Conservation (phyloP, 2,888 invertebrate genomes). For the Rhodophaea formosa region DNA sequence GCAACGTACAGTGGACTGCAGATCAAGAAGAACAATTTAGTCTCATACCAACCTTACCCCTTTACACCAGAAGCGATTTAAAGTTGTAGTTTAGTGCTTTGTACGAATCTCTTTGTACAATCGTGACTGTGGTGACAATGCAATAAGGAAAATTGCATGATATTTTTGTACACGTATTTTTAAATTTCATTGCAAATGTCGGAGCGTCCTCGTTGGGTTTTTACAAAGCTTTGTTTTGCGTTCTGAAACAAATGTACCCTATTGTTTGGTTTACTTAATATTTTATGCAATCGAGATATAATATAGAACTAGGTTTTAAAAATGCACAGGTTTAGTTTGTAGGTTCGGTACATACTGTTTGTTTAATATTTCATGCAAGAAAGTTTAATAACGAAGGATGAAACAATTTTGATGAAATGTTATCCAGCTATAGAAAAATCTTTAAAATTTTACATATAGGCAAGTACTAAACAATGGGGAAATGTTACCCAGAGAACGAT, state of each 20-base stretch:
- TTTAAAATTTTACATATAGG: too few species aligned
- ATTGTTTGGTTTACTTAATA: background rate
- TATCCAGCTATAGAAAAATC: too few species aligned
- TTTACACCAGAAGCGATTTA: background rate
- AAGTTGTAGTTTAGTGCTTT: background rate
- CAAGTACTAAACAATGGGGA: too few species aligned
- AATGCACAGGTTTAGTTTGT: background rate
- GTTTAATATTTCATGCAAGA: too few species aligned
- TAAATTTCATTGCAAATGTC: slow-evolving; percentile 16
- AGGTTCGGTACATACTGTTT: too few species aligned
- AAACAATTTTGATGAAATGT: too few species aligned
- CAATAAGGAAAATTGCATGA: slow-evolving; percentile 17
- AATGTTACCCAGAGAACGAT: too few species aligned
- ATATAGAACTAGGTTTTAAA: too few species aligned
- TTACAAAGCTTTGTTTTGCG: slow-evolving; percentile 6
- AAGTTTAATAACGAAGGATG: too few species aligned
- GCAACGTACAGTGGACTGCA: background rate
- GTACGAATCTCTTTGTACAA: background rate
- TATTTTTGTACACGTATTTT: slow-evolving; percentile 15
- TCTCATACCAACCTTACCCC: background rate
- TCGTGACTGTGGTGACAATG: slow-evolving; percentile 20
- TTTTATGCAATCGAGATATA: too few species aligned
- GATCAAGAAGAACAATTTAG: background rate
- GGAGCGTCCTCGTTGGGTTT: slow-evolving; percentile 6
- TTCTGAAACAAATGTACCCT: background rate